A percentile compares a stretch with the other conserved stretches of the same genome.
Evolutionary conservation across 2,888 invertebrate genomes (phyloP).

Genomic region (Oscheius onirici): DNA sequence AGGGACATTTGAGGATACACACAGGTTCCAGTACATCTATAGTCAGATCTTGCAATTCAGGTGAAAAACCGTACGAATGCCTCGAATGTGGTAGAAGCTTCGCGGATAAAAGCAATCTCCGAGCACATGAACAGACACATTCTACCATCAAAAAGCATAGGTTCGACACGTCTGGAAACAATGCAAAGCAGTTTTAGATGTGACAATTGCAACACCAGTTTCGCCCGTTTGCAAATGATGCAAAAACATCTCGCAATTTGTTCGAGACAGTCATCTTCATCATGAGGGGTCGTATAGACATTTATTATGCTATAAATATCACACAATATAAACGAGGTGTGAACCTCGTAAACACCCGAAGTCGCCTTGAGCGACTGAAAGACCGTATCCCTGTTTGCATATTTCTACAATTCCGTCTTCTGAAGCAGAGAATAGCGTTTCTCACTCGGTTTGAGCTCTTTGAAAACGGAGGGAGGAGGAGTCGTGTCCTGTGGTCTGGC

Average conservation of each 20-base stretch:
- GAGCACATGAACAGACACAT: slow-evolving; percentile 59
- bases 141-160: slow-evolving; percentile 43
- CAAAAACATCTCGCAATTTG: slow-evolving; percentile 41
- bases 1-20: slow-evolving; percentile 56
- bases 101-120: slow-evolving; percentile 55
- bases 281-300: neutral
- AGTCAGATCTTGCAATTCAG: slow-evolving; percentile 41
- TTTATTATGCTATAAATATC: slow-evolving; percentile 28
- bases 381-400: slow-evolving; percentile 4
- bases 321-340: neutral
- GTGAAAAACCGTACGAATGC: slow-evolving; percentile 57
- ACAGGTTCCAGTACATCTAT: slow-evolving; percentile 43
- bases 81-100: slow-evolving; percentile 50
- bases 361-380: slow-evolving; percentile 17
- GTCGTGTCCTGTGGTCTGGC: slow-evolving; percentile 84
- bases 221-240: slow-evolving; percentile 48
- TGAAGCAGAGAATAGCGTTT: slow-evolving; percentile 90
- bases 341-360: slow-evolving; percentile 16
- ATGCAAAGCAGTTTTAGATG: slow-evolving; percentile 34
- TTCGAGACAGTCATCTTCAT: neutral
- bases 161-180: slow-evolving; percentile 13
- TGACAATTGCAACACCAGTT: slow-evolving; percentile 39
- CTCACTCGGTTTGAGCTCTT: slow-evolving; percentile 92
- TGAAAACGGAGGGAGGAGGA: slow-evolving; percentile 80
- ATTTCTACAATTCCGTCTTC: slow-evolving; percentile 62